Evolutionary conservation across 2,888 invertebrate genomes (phyloP).

Genomic region (Eristalis pertinax): DNA sequence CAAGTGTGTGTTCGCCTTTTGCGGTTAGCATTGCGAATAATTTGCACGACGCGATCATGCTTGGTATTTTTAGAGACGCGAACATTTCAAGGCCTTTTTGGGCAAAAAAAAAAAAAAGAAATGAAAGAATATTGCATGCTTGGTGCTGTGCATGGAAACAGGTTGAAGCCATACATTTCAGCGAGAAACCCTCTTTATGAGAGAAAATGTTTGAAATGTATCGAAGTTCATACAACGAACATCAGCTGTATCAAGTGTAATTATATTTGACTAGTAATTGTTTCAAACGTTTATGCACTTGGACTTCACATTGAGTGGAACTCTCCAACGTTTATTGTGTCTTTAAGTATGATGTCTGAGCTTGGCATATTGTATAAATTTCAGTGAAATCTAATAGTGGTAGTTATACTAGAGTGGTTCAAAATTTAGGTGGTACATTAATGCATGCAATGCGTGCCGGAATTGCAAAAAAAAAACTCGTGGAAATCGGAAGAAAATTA

Average conservation of each 20-base stretch:
- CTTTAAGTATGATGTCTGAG: too few species aligned
- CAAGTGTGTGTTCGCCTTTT: neutral
- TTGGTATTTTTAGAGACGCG: neutral
- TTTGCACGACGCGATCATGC: neutral
- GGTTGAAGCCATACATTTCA: neutral
- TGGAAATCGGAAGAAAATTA: too few species aligned
- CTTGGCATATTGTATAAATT: too few species aligned
- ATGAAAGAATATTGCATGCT: too few species aligned
- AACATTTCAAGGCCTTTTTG: constrained; percentile 25
- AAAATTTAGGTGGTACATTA: too few species aligned
- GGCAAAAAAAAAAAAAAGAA: constrained; percentile 3
- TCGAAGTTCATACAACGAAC: neutral
- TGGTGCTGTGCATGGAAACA: neutral
- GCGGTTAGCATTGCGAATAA: constrained; percentile 17
- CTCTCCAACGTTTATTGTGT: too few species aligned
- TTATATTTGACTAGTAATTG: neutral
- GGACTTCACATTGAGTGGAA: neutral
- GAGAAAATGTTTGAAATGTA: too few species aligned
- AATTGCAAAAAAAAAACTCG: too few species aligned
- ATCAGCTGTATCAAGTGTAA: neutral
- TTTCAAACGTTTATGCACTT: neutral
- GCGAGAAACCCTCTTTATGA: neutral
- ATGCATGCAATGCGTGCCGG: too few species aligned
- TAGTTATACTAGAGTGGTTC: too few species aligned
- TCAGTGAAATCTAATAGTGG: too few species aligned